Base-by-base conservation (phyloP, 2,888 invertebrate genomes). In the Pegoplata infirma region DNA sequence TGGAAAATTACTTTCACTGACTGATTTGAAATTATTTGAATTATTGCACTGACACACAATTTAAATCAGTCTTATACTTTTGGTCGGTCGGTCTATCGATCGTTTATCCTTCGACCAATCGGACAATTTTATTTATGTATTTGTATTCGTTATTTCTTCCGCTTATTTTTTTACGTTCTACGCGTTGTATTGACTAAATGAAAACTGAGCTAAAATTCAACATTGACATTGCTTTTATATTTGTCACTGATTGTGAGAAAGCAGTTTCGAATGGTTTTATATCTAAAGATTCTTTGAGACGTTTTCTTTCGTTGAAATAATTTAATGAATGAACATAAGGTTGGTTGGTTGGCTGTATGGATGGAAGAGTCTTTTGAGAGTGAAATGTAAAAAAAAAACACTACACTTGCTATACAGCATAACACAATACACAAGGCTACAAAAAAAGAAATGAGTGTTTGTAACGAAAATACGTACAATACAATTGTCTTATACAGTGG, bases 161-260 rank as follows among this genome's bases (percentile, higher is more conserved):
- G 32, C 19, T 16, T 40, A 10, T 8, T 23, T 16, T 40, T 16
- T 12, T 17, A 23, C 44, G 21, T 25, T 51, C 51, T 40, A 16
- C 28, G 21, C 16, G n/a, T 36, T 17, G 44, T 44, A 59, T 44
- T 23, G 23, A 16, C 59, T 47, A 53, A 64, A 56, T 53, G 51
- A 28, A 59, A 58, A 76, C 76, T 76, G 76, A 76, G 59, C 51
- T 36, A 47, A 46, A 36, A 44, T 32, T 44, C 23, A 59, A 36
- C 58, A 66, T 21, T 68, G 68, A 56, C 63, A 68, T 68, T 63
- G 68, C 67, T 63, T 68, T 75, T 75, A 63, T 75, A 59, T 64
- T 40, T 63, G 46, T 46, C 17, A 25, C 5, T 16, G 25, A 5
- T 25, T 17, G 1, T 17, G 25, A 16, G 23, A 16, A 59, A 4